Base-by-base conservation (phyloP, 2,113 vertebrate genomes). In the Telmatochromis sp. region DNA sequence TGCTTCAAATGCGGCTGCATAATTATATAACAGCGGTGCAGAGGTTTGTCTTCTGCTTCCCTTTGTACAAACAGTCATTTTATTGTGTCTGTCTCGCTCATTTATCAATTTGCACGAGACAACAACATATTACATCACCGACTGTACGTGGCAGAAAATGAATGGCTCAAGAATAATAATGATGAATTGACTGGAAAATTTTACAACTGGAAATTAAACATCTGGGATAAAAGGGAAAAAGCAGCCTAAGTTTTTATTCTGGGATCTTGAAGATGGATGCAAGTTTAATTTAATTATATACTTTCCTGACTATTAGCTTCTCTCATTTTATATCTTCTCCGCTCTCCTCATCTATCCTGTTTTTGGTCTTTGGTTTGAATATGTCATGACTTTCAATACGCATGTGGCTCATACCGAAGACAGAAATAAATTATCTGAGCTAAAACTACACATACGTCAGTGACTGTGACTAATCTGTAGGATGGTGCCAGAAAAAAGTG, bases 31-130 rank as follows among this genome's bases (percentile, higher is more conserved):
- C 21, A 75, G 23, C 23, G 0, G 40, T 47, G 23, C 68, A 47
- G 60, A 65, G 17, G 17, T 47, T 47, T 47, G 23, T 75, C 40
- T 47, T 47, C 71, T 75, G 42, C 2, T 75, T 50, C 23, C 1
- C 71, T 75, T 50, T 78, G 40, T 47, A 75, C 57, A 19, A 60
- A 19, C 57, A 33, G 15, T 50, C 4, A 12, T 47, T 26, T 28
- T 28, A 26, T 26, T 73, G 65, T 47, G 42, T 4, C 0, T 7
- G 15, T 26, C 14, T 1, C 6, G 0, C 40, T 75, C 68, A 75
- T 75, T 75, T 47, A 75, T 28, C 40, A n/a, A 87, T 88, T 82
- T 82, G 37, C 37, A 81, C 19, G 80, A 87, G 89, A 82, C 89
- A 91, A 91, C 57, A 13, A 73, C 82, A 85, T 31, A 37, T 40